phyloP scores from a whole-genome alignment of 2,888 invertebrate species.

The Glyphotaelius pellucidus region DNA sequence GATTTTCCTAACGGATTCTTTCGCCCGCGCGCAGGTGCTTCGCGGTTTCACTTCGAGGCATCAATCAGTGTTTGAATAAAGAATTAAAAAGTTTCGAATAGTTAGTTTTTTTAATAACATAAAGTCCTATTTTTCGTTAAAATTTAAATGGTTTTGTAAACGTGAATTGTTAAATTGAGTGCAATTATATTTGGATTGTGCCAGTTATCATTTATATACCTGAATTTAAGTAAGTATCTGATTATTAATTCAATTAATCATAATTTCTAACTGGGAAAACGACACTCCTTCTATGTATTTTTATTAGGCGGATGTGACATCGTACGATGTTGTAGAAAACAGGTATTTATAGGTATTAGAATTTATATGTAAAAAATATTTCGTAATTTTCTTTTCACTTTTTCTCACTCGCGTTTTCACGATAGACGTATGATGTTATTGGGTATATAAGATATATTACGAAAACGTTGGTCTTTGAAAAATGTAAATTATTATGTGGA shows the following conservation, averaged over 20 bases:
- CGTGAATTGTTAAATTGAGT: not conserved
- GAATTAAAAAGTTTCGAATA: too few species aligned
- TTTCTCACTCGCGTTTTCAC: not conserved
- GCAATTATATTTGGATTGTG: not conserved
- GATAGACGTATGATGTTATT: not conserved
- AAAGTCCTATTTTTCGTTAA: not conserved
- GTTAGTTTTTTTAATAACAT: too few species aligned
- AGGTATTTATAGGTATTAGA: not conserved
- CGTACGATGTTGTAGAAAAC: not conserved
- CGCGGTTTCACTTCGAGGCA: slow-evolving; percentile 14
- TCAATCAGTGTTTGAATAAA: slow-evolving; percentile 8
- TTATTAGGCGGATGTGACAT: not conserved
- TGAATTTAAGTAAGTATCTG: not conserved
- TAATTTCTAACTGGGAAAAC: not conserved
- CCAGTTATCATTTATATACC: not conserved
- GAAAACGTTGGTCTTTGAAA: not conserved
- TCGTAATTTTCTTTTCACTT: not conserved
- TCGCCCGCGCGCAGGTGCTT: not conserved
- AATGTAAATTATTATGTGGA: not conserved
- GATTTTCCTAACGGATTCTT: not conserved
- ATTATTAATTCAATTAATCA: not conserved
- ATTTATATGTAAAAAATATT: not conserved
- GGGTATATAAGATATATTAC: not conserved
- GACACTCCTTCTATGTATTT: not conserved
- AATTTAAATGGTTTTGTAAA: not conserved